These are phyloP conservation scores for Silurus aristotelis DNA, from an alignment of 2,797 vertebrate species.

Conservation along the genomic window DNA sequence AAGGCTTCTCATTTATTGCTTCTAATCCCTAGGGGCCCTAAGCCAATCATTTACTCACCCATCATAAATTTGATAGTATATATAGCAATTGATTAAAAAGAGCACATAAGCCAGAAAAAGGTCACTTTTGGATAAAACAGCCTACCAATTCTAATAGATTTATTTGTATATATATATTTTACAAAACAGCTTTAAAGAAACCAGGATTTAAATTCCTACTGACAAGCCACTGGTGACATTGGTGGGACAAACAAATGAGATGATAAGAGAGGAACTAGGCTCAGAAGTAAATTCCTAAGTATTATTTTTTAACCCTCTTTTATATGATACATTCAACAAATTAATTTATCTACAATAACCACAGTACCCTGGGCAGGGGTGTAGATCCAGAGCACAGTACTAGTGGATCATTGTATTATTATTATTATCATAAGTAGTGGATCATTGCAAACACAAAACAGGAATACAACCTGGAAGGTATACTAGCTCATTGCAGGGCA, in stretches of 20 bases:
- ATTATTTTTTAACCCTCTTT: not conserved
- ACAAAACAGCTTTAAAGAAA: not conserved
- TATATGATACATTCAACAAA: not conserved
- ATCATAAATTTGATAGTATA: not conserved
- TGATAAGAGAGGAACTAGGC: not conserved
- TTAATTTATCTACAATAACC: not conserved
- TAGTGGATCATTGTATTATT: not conserved
- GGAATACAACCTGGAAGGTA: not conserved
- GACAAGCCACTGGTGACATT: not conserved
- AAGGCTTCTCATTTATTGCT: conserved; percentile 49
- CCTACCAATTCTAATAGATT: not conserved
- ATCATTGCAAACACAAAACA: not conserved
- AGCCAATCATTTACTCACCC: conserved; percentile 52
- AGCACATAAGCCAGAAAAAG: not conserved
- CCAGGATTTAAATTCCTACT: not conserved
- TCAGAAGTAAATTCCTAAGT: not conserved
- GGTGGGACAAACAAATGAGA: not conserved
- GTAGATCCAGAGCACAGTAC: not conserved
- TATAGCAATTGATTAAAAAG: not conserved
- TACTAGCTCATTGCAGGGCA: not conserved
- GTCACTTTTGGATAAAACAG: not conserved
- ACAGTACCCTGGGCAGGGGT: not conserved
- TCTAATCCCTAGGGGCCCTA: conserved; percentile 57
- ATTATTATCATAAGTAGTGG: not conserved
- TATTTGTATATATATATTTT: not conserved